Percentiles rank a stretch among this genome's conserved stretches.
Conservation (phyloP, 2,888 invertebrate species). For the Petrolisthes manimaculis region DNA sequence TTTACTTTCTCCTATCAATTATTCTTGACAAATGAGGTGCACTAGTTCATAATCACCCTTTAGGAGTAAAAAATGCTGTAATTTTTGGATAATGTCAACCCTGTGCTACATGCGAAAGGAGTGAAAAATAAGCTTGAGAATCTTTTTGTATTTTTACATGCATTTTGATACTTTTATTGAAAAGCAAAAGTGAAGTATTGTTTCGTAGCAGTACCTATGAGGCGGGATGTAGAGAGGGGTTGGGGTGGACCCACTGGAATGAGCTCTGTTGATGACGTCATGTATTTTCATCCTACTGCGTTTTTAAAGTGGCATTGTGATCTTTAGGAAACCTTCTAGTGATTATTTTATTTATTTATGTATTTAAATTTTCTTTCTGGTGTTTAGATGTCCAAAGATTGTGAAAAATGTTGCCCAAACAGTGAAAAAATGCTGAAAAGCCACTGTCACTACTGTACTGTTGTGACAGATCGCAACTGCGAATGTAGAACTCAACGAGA, state of each 20-base stretch:
- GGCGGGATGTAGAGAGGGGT: constrained; percentile 63
- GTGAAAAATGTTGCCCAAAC: constrained; percentile 28
- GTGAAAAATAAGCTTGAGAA: constrained; percentile 57
- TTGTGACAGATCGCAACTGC: constrained; percentile 39
- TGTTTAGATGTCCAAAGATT: constrained; percentile 41
- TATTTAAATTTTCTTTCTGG: constrained; percentile 21
- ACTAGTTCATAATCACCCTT: constrained; percentile 62
- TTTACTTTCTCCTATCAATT: constrained; percentile 55
- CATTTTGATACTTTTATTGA: constrained; percentile 64
- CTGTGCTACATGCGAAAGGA: constrained; percentile 55
- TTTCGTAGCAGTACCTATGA: constrained; percentile 61
- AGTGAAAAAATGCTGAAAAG: constrained; percentile 40
- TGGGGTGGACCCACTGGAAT: constrained; percentile 62
- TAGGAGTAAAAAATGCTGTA: constrained; percentile 54
- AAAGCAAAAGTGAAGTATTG: constrained; percentile 61
- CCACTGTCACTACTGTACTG: constrained; percentile 23
- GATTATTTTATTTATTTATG: constrained; percentile 15
- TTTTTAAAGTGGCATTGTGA: constrained; percentile 59
- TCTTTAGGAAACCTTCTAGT: constrained; percentile 32
- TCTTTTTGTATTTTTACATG: constrained; percentile 64
- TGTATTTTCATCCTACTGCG: constrained; percentile 61
- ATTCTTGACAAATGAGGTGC: constrained; percentile 63
- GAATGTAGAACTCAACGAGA: constrained; percentile 43
- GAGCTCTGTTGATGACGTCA: constrained; percentile 61
- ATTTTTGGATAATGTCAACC: constrained; percentile 54